A percentile compares a stretch with the other conserved stretches of the same genome.
These are phyloP conservation scores for Xanthia togata DNA, from an alignment of 2,888 invertebrate genomes.

Conservation along the genomic window DNA sequence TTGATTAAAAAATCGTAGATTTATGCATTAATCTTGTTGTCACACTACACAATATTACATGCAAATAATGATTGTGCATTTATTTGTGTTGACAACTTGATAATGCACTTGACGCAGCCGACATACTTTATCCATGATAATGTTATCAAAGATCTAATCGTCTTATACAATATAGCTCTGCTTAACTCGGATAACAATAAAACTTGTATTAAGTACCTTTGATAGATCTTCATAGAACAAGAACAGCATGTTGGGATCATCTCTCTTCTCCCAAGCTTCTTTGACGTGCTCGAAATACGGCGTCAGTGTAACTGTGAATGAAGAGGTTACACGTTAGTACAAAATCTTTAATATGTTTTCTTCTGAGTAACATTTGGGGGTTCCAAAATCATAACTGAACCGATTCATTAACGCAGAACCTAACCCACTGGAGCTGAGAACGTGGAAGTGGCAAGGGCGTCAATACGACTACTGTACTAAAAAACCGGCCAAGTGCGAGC, in stretches of 20 bases:
- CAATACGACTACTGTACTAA: too few relatives aligned
- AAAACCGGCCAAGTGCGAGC: too few relatives aligned
- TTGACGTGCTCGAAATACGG: slow-evolving; percentile 94
- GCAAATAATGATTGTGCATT: background rate
- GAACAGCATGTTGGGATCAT: slow-evolving; percentile 92
- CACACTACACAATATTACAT: background rate
- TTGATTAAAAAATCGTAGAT: background rate
- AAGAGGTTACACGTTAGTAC: background rate
- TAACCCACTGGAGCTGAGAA: background rate
- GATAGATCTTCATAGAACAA: slow-evolving; percentile 94
- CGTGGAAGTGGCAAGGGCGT: background rate
- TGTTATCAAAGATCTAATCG: slow-evolving; percentile 21
- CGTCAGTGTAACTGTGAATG: slow-evolving; percentile 89
- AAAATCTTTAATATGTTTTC: background rate
- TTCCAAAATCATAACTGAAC: too few relatives aligned
- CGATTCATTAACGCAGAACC: too few relatives aligned
- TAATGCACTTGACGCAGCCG: background rate
- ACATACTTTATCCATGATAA: background rate
- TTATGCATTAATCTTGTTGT: background rate
- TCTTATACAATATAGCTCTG: too few relatives aligned
- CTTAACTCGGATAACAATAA: background rate
- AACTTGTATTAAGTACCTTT: slow-evolving; percentile 80
- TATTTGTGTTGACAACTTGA: background rate
- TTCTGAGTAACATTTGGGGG: background rate
- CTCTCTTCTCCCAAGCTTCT: slow-evolving; percentile 92